phyloP scores from a whole-genome alignment of 2,113 vertebrate species.

The Cephalopterus ornatus region DNA sequence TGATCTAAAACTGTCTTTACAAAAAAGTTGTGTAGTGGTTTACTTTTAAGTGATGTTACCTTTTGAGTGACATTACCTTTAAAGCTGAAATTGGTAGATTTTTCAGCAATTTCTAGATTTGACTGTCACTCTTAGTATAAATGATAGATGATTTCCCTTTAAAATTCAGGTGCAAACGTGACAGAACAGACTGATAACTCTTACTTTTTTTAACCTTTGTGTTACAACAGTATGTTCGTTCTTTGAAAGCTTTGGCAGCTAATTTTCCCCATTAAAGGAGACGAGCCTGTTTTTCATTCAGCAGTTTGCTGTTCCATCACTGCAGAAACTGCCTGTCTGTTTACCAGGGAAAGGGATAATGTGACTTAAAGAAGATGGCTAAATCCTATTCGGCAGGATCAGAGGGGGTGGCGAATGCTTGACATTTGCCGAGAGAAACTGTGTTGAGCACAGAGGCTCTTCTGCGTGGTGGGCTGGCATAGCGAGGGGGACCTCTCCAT shows the following conservation, averaged over 20 bases:
- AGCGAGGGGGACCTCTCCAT: slow-evolving; percentile 51
- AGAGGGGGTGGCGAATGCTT: not conserved
- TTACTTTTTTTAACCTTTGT: not conserved
- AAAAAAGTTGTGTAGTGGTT: not conserved
- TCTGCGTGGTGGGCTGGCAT: not conserved
- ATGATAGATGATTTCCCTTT: not conserved
- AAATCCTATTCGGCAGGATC: slow-evolving; percentile 3
- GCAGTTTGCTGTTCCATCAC: not conserved
- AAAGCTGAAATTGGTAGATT: not conserved
- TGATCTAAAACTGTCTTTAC: not conserved
- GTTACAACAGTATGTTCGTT: slow-evolving; percentile 2
- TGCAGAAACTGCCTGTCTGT: slow-evolving; percentile 17
- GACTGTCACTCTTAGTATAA: not conserved
- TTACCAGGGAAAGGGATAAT: not conserved
- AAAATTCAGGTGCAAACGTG: not conserved
- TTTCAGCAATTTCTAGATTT: not conserved
- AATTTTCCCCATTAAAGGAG: slow-evolving; percentile 32
- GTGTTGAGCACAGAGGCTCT: not conserved
- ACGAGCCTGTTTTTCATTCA: slow-evolving; percentile 29
- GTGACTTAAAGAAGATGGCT: slow-evolving; percentile 33
- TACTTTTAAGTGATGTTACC: not conserved
- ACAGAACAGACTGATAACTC: not conserved
- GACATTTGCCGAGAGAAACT: slow-evolving; percentile 16
- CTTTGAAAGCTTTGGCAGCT: not conserved
- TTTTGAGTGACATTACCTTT: not conserved